Evolutionary conservation across 2,888 invertebrate species (phyloP).

Genomic region (Leucophora obtusa): DNA sequence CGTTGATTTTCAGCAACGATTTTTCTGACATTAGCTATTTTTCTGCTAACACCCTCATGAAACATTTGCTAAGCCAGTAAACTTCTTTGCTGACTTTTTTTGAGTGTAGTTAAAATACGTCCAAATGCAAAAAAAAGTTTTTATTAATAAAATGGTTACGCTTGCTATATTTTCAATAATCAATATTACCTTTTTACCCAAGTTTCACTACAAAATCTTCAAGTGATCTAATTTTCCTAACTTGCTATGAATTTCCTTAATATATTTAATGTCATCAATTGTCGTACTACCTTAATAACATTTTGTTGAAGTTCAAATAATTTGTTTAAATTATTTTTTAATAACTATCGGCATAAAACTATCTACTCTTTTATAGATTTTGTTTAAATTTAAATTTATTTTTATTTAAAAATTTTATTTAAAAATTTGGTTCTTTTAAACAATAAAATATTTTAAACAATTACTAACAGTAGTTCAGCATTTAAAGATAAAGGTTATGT

Average conservation of each 20-base stretch:
- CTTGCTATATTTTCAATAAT: too few relatives aligned
- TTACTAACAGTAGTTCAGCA: conserved; percentile 60
- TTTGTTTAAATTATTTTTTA: not conserved
- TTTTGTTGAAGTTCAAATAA: not conserved
- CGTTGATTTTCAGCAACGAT: too few relatives aligned
- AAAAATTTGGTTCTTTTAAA: conserved; percentile 53
- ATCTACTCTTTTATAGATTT: not conserved
- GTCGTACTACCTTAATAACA: not conserved
- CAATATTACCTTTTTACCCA: too few relatives aligned
- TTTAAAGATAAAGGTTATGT: conserved; percentile 22
- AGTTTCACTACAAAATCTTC: too few relatives aligned
- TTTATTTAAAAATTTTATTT: conserved; percentile 46
- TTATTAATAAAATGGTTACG: too few relatives aligned
- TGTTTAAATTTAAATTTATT: conserved; percentile 22
- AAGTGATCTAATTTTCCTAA: too few relatives aligned
- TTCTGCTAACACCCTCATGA: too few relatives aligned
- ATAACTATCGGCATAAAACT: conserved; percentile 8
- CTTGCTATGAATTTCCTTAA: not conserved
- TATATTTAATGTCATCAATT: not conserved
- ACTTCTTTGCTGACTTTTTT: too few relatives aligned
- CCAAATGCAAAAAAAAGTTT: too few relatives aligned
- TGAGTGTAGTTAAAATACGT: too few relatives aligned
- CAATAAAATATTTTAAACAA: conserved; percentile 64
- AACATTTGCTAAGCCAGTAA: too few relatives aligned
- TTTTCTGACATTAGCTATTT: too few relatives aligned